Conservation (phyloP, 2,888 invertebrate species). For the Platycheirus rosarum region DNA sequence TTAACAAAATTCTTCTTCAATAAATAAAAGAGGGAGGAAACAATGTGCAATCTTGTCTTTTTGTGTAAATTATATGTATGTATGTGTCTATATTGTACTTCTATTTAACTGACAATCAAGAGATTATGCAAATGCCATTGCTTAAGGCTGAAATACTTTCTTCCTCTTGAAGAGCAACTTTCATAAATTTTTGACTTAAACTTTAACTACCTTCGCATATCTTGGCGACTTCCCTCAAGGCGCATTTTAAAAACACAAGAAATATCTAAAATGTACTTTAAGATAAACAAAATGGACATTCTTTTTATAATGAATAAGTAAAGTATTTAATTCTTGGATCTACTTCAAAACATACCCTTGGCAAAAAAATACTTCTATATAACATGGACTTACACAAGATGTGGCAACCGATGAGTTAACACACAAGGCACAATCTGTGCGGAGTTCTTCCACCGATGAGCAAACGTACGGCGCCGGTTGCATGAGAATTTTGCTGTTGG, state of each 20-base stretch:
- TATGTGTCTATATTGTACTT: conserved; percentile 16
- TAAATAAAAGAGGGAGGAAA: too few species aligned
- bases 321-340: conserved; percentile 27
- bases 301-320: too few species aligned
- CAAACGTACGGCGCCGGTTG: conserved; percentile 80
- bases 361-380: conserved; percentile 8
- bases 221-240: conserved; percentile 37
- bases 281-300: too few species aligned
- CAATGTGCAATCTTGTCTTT: conserved; percentile 3
- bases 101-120: conserved; percentile 39
- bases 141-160: conserved; percentile 26
- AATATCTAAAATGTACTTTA: too few species aligned
- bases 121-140: conserved; percentile 64
- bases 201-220: conserved; percentile 45
- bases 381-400: conserved; percentile 67
- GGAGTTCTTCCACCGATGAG: conserved; percentile 75
- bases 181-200: conserved; percentile 50
- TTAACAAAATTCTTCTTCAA: too few species aligned
- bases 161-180: conserved; percentile 26
- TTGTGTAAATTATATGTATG: conserved; percentile 3
- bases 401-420: conserved; percentile 76
- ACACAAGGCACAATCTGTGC: conserved; percentile 78
- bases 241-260: conserved; percentile 28
- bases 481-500: conserved; percentile 76
- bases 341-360: conserved; percentile 32